phyloP scores from a whole-genome alignment of 2,113 vertebrate genomes.

The Platysteira castanea region DNA sequence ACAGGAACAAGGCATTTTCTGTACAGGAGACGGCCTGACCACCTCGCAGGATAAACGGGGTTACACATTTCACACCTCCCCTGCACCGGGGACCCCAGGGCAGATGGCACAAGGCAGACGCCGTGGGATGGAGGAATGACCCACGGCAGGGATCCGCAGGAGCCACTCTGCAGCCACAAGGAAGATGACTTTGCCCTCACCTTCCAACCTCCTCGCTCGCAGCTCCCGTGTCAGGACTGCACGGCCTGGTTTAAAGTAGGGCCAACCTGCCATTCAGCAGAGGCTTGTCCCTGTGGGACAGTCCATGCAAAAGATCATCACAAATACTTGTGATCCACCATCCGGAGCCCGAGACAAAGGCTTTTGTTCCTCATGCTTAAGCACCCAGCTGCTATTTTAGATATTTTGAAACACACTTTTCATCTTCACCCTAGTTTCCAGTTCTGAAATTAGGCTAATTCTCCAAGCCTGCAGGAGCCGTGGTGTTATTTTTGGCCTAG shows the following conservation, averaged over 20 bases:
- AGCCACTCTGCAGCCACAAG: background rate
- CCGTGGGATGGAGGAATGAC: background rate
- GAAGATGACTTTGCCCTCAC: background rate
- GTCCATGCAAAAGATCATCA: background rate
- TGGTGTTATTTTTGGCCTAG: constrained; percentile 6
- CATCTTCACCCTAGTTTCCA: background rate
- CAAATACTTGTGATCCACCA: background rate
- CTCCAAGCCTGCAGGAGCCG: background rate
- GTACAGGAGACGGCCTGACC: background rate
- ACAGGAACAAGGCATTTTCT: constrained; percentile 61
- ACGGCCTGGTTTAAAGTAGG: accelerated
- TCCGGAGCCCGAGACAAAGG: background rate
- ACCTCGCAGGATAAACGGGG: constrained; percentile 36
- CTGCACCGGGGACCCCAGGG: background rate
- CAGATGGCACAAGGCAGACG: background rate
- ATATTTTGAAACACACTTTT: background rate
- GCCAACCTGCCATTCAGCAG: background rate
- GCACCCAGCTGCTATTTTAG: background rate
- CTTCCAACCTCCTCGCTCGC: background rate
- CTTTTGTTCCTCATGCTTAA: background rate
- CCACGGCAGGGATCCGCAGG: background rate
- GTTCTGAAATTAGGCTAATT: background rate
- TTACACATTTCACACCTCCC: constrained; percentile 43
- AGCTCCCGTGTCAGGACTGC: accelerated
- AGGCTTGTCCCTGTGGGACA: background rate